Base-by-base conservation (phyloP, 2,797 vertebrate genomes). In the Microhierax caerulescens region DNA sequence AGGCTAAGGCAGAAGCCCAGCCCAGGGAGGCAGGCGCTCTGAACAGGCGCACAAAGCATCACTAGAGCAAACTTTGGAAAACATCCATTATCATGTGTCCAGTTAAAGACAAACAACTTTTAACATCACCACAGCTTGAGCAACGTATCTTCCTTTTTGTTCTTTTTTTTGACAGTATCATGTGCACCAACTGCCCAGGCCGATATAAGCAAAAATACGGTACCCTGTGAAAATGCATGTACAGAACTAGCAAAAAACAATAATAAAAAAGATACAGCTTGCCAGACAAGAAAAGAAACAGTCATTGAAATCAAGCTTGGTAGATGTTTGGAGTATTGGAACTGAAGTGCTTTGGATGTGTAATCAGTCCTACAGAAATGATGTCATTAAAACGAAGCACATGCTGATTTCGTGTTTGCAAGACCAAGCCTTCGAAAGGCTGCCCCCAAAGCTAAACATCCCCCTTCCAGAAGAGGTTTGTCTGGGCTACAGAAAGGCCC, bases 71-170 rank as follows among this genome's bases (percentile, higher is more conserved):
- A 1, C 0, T 19, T 24, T 12, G 32, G 20, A 12, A 59, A 81
- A 61, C 1, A 2, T 13, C 48, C 24, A 2, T 39, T 30, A 18
- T 7, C 16, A 1, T 0, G 0, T 25, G 15, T 48, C 24, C 53
- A 0, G 1, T 17, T 32, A 41, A 73, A 34, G 12, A 34, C 2
- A 3, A 25, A 23, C 6, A 25, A 13, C 3, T 48, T n/a, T 39
- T 16, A n/a, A 20, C 28, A 14, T 1, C 7, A 13, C 3, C 24
- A 51, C 5, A 32, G 10, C 20, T 32, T 19, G 9, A 37, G 36
- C 6, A 25, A 36, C 0, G 0, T 1, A 2, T 41, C 39, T 41
- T 43, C 15, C 7, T 43, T 43, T 43, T 43, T 43, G 17, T 43
- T 19, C 17, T 43, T 18, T 18, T 18, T 43, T 43, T 43, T 19